Conservation (phyloP, 2,888 invertebrate species). For the Nomada hirtipes region DNA sequence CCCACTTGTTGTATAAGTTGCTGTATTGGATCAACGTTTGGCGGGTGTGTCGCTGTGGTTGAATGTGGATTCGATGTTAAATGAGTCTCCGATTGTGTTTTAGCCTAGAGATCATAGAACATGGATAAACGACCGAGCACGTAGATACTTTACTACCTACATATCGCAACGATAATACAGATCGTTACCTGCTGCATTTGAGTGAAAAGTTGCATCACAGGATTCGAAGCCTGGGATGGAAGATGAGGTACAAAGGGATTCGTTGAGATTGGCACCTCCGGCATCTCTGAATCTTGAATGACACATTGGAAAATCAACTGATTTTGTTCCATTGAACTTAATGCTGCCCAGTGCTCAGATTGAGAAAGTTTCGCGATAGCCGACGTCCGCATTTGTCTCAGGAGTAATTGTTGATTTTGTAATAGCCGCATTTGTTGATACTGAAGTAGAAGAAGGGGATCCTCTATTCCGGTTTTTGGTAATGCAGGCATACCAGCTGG, state of each 20-base stretch:
- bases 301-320: conserved; percentile 85
- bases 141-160: not conserved
- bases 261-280: conserved; percentile 77
- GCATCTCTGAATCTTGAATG: conserved; percentile 83
- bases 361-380: conserved; percentile 83
- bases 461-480: conserved; percentile 76
- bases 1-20: conserved; percentile 86
- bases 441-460: conserved; percentile 77
- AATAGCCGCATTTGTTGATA: conserved; percentile 84
- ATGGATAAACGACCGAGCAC: too few species aligned
- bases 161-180: not conserved
- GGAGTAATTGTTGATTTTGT: conserved; percentile 83
- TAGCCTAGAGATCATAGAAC: conserved; percentile 65
- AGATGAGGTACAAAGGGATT: conserved; percentile 82
- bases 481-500: conserved; percentile 77
- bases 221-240: conserved; percentile 84
- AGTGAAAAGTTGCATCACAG: conserved; percentile 86
- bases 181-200: conserved; percentile 85
- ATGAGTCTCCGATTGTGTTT: conserved; percentile 78
- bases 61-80: conserved; percentile 76
- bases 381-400: conserved; percentile 79
- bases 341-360: conserved; percentile 85
- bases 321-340: conserved; percentile 85
- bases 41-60: conserved; percentile 70
- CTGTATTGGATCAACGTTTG: conserved; percentile 85